phyloP scores from a whole-genome alignment of 2,888 invertebrate species.

The Argyresthia albistria region DNA sequence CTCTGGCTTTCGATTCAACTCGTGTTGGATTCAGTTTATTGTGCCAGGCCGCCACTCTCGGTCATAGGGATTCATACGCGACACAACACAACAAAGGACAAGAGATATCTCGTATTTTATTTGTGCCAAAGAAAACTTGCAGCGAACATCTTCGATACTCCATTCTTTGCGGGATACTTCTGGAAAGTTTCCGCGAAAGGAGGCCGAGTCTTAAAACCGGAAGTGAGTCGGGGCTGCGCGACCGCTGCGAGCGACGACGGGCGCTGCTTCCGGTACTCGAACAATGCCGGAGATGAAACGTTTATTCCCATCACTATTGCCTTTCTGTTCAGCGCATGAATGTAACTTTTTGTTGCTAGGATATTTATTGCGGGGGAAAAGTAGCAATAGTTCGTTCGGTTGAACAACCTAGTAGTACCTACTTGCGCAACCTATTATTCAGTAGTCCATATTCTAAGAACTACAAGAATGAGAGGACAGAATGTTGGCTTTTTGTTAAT shows the following conservation, averaged over 20 bases:
- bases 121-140: constrained; percentile 41
- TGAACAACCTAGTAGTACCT: background rate
- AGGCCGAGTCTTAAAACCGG: constrained; percentile 22
- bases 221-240: constrained; percentile 25
- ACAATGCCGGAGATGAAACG: constrained; percentile 28
- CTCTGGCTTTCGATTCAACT: no score
- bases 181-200: constrained; percentile 41
- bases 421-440: background rate
- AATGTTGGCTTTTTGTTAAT: no score
- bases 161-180: constrained; percentile 60
- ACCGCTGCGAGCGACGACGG: constrained; percentile 5
- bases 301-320: constrained; percentile 22
- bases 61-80: no score
- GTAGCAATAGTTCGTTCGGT: background rate
- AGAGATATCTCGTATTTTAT: constrained; percentile 24
- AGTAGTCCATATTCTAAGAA: no score
- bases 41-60: no score
- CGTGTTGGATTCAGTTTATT: no score
- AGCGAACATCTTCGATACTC: constrained; percentile 61
- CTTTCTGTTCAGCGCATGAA: background rate
- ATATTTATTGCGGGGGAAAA: background rate
- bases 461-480: no score
- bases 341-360: background rate
- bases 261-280: constrained; percentile 11
- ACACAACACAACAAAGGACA: no score